phyloP scores from a whole-genome alignment of 2,797 vertebrate genomes.

The Hybognathus amarus region DNA sequence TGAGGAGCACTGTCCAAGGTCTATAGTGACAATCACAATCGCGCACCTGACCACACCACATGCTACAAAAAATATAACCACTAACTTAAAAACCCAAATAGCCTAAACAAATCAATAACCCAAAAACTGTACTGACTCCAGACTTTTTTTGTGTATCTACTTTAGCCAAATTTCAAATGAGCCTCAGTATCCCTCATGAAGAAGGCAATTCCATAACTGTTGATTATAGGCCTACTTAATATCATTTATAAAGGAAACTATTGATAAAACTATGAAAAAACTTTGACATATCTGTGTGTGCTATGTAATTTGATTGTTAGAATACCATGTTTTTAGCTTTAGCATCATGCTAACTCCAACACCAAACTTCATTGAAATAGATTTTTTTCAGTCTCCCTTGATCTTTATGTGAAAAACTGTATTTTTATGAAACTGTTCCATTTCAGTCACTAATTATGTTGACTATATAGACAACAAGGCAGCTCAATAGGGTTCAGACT shows the following conservation, averaged over 20 bases:
- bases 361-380: not conserved
- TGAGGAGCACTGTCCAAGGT: no score
- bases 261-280: not conserved
- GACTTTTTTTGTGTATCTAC: not conserved
- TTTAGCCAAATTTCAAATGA: not conserved
- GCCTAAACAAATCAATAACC: no score
- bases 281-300: not conserved
- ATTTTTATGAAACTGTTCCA: not conserved
- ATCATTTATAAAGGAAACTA: not conserved
- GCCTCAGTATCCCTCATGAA: not conserved
- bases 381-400: not conserved
- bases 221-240: not conserved
- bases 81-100: no score
- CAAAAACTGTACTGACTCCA: not conserved
- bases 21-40: no score
- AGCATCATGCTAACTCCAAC: not conserved
- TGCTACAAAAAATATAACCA: no score
- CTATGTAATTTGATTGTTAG: not conserved
- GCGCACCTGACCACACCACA: no score
- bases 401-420: not conserved
- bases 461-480: not conserved
- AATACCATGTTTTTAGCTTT: not conserved
- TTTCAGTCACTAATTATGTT: not conserved
- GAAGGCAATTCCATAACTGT: not conserved
- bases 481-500: not conserved